Evolutionary conservation across 2,888 invertebrate genomes (phyloP).

Genomic region (Meiosimyza platycephala): DNA sequence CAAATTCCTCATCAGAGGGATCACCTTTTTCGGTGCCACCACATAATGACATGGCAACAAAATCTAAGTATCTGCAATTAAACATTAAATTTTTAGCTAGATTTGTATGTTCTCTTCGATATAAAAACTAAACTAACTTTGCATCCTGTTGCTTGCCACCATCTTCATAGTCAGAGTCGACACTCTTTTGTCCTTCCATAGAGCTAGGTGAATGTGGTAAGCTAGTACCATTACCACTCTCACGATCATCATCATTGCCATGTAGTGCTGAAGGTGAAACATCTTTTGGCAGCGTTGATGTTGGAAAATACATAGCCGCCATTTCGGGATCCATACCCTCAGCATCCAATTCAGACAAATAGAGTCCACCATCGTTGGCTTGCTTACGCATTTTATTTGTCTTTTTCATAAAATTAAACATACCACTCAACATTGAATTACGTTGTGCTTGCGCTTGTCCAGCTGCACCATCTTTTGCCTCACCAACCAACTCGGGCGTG

Average conservation of each 20-base stretch:
- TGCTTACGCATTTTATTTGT: constrained; percentile 73
- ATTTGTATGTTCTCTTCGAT: neutral
- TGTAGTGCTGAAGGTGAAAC: constrained; percentile 37
- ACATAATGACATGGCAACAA: constrained; percentile 82
- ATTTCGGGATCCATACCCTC: constrained; percentile 93
- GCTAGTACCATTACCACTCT: constrained; percentile 96
- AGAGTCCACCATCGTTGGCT: constrained; percentile 76
- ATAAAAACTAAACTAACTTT: constrained; percentile 62
- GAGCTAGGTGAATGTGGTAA: constrained; percentile 94
- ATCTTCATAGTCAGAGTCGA: constrained; percentile 88
- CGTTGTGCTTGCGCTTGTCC: constrained; percentile 61
- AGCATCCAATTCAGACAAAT: constrained; percentile 88
- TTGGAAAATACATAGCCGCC: constrained; percentile 86
- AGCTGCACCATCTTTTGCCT: constrained; percentile 31
- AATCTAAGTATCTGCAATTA: constrained; percentile 68
- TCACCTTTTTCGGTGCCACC: constrained; percentile 74
- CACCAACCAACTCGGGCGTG: constrained; percentile 55
- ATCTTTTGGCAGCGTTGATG: constrained; percentile 55
- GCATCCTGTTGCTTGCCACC: constrained; percentile 71
- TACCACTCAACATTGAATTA: constrained; percentile 85
- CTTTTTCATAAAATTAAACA: constrained; percentile 93
- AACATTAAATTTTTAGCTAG: neutral
- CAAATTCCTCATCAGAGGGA: constrained; percentile 72
- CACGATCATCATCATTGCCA: constrained; percentile 86
- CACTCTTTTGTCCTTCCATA: constrained; percentile 81